These are phyloP conservation scores for Deroptyus accipitrinus DNA, from an alignment of 2,113 vertebrate genomes.

Conservation along the genomic window DNA sequence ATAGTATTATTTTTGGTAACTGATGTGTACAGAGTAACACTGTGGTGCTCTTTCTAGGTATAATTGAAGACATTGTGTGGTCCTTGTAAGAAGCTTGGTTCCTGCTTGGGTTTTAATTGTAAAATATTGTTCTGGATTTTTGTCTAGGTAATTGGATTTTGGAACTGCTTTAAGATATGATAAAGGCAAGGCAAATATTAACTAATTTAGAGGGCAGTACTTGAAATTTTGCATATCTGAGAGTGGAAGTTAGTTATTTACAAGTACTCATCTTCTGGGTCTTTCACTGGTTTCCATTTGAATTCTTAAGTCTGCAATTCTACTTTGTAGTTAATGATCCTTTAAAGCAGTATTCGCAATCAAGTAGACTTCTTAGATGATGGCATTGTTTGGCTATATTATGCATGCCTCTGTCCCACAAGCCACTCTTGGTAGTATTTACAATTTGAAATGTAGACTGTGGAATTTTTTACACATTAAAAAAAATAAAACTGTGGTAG, in stretches of 20 bases:
- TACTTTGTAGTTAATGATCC: constrained; percentile 1
- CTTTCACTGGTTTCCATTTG: constrained; percentile 19
- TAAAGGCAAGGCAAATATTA: constrained; percentile 28
- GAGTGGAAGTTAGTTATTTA: background rate
- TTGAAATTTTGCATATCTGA: constrained; percentile 18
- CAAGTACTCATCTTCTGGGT: background rate
- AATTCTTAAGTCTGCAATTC: background rate
- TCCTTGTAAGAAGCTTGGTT: constrained; percentile 37
- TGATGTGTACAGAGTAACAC: constrained; percentile 59
- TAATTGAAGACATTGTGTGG: constrained; percentile 61
- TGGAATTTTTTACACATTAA: background rate
- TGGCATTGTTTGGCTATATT: constrained; percentile 16
- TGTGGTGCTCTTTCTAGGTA: constrained; percentile 57
- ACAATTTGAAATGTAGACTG: constrained; percentile 19
- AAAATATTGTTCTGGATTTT: constrained; percentile 44
- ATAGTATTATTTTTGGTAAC: constrained; percentile 63
- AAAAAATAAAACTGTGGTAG: background rate
- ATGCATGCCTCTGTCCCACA: constrained; percentile 26
- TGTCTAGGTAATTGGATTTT: constrained; percentile 48
- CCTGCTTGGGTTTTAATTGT: constrained; percentile 46
- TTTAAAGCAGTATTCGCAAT: background rate
- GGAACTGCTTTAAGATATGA: background rate
- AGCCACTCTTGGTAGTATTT: constrained; percentile 1
- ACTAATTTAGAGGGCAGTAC: background rate
- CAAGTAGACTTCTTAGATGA: background rate